A percentile compares a stretch with the other conserved stretches of the same genome.
These are phyloP conservation scores for Saturnia pavonia DNA, from an alignment of 2,888 invertebrate genomes.

Conservation along the genomic window DNA sequence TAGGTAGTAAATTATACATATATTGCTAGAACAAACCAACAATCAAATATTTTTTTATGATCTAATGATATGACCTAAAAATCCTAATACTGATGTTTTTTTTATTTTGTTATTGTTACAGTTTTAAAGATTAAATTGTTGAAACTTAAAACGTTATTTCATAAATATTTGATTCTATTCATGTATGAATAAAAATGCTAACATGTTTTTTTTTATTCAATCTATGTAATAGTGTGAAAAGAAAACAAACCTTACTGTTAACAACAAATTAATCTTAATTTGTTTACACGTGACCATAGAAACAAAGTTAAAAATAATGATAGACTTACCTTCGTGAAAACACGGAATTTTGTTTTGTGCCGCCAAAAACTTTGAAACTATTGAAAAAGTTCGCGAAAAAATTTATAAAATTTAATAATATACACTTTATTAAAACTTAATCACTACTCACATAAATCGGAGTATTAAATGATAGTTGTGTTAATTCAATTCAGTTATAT, in stretches of 20 bases:
- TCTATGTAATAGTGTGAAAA: neutral
- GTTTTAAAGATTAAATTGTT: too few species aligned
- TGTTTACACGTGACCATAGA: conserved; percentile 29
- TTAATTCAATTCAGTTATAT: conserved; percentile 30
- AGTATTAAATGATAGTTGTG: conserved; percentile 33
- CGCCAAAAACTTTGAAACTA: conserved; percentile 58
- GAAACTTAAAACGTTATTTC: too few species aligned
- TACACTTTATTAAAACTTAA: conserved; percentile 49
- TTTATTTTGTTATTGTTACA: too few species aligned
- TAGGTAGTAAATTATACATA: neutral
- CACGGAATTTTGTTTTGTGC: conserved; percentile 37
- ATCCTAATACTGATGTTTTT: too few species aligned
- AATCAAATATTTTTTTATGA: neutral
- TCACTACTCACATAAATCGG: conserved; percentile 51
- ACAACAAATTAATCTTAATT: conserved; percentile 15
- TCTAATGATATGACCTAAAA: too few species aligned
- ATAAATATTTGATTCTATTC: too few species aligned
- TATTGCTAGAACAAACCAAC: neutral
- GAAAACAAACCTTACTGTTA: neutral
- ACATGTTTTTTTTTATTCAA: too few species aligned
- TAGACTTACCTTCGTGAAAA: conserved; percentile 41
- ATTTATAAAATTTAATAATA: conserved; percentile 39
- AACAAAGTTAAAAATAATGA: conserved; percentile 38
- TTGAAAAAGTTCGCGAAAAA: conserved; percentile 51
- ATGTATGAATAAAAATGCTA: too few species aligned